These are phyloP conservation scores for Stichopus horrens DNA, from an alignment of 53 echinoderm and acorn worm species.

Conservation along the genomic window DNA sequence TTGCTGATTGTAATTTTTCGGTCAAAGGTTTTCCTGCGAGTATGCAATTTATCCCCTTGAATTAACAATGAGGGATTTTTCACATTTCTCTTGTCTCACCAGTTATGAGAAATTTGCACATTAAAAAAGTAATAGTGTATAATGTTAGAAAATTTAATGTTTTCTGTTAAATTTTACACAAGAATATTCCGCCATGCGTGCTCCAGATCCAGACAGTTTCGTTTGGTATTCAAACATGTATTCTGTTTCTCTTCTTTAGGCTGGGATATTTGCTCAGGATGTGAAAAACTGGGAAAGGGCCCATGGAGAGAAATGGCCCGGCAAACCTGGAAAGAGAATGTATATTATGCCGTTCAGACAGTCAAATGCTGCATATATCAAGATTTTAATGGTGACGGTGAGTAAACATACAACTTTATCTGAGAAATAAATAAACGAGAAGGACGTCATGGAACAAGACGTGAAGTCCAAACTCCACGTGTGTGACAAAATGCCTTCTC, in stretches of 20 bases:
- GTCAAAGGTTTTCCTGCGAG: too few relatives aligned
- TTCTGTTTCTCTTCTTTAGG: constrained; percentile 39
- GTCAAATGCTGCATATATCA: constrained; percentile 68
- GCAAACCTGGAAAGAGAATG: constrained; percentile 50
- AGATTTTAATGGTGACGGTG: constrained; percentile 77
- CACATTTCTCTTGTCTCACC: too few relatives aligned
- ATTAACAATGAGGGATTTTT: too few relatives aligned
- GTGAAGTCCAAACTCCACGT: too few relatives aligned
- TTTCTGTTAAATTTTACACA: neutral
- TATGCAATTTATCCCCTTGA: too few relatives aligned
- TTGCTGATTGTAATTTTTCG: too few relatives aligned
- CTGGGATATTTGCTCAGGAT: constrained; percentile 75
- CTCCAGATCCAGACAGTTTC: neutral
- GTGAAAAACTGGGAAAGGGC: constrained; percentile 67
- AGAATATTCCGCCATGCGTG: neutral
- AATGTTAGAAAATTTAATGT: neutral
- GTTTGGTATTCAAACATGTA: neutral
- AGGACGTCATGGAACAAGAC: too few relatives aligned
- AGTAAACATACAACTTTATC: neutral
- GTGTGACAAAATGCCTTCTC: too few relatives aligned
- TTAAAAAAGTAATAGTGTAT: too few relatives aligned
- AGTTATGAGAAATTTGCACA: too few relatives aligned
- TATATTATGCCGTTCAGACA: constrained; percentile 81
- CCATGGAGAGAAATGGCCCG: constrained; percentile 58
- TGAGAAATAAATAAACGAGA: too few relatives aligned